Evolutionary conservation across 2,888 invertebrate species (phyloP), one percentile per base, ranked within the genome.

Genomic region (Diplolepis rosae): DNA sequence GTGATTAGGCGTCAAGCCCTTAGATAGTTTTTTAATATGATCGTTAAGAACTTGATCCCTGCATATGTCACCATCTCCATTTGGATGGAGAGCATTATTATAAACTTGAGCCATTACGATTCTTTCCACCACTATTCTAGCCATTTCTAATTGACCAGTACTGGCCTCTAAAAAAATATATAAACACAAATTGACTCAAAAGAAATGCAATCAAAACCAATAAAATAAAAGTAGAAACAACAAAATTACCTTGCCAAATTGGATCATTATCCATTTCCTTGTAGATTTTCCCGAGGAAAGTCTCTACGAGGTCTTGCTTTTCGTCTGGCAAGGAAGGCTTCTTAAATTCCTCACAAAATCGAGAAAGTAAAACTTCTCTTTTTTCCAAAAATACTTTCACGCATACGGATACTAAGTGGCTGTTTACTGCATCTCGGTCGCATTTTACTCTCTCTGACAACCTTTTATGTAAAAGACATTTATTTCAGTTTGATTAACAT

Each of bases 1-100:
- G 89, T 97, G 96, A 72, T 93, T 92, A 4, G 96, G 96, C 18
- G 94, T 93, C 48, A 97, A 92, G 3, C 93, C 90, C 71, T 91
- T 91, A 28, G 94, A 91, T 84, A 98, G 90, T 83, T 96, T 95
- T 66, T 93, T 93, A 83, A 98, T 96, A 89, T 98, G 98, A 82
- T 97, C 95, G 82, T 94, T 93, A 66, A 98, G 91, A 73, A 98
- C 94, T 79, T 95, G 94, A 89, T 99, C 99, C 73, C 98, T 90
- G 27, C 95, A 93, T 75, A 96, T 92, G 89, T 99, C 99, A 0
- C 96, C 98, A 88, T 99, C 99, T 3, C 97, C 97, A 87, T 99
- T 98, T 5, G 99, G 99, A 90, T 97, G 98, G 89, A 99, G 92
- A 61, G 98, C 98, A 85, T 96, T 94, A 48, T 94, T 92, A 90